A percentile compares a stretch with the other conserved stretches of the same genome.
phyloP scores from a whole-genome alignment of 2,888 invertebrate species.

The Timema podura region DNA sequence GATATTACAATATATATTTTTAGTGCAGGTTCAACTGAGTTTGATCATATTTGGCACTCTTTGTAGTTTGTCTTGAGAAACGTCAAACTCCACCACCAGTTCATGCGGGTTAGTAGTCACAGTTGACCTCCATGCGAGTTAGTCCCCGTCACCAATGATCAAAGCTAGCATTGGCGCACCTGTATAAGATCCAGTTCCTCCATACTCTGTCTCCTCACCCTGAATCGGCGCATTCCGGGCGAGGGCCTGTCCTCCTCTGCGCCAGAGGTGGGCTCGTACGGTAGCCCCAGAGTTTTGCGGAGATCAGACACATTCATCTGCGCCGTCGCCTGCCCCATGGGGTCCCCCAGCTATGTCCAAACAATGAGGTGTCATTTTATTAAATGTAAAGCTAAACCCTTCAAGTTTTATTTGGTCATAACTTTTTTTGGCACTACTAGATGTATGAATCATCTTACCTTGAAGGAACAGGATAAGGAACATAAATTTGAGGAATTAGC shows the following conservation, averaged over 20 bases:
- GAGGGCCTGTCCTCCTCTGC: slow-evolving; percentile 36
- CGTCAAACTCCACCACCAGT: too few relatives aligned
- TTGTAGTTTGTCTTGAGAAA: too few relatives aligned
- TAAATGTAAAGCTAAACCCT: too few relatives aligned
- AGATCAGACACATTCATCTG: slow-evolving; percentile 90
- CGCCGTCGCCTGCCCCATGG: slow-evolving; percentile 89
- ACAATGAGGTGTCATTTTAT: neutral
- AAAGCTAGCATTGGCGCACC: slow-evolving; percentile 17
- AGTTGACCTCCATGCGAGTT: neutral
- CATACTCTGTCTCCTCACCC: slow-evolving; percentile 89
- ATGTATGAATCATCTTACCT: too few relatives aligned
- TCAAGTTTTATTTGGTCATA: too few relatives aligned
- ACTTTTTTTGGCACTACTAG: too few relatives aligned
- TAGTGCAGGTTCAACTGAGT: too few relatives aligned
- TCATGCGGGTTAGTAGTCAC: too few relatives aligned
- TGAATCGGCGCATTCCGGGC: slow-evolving; percentile 44
- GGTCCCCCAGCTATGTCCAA: slow-evolving; percentile 67
- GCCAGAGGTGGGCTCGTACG: slow-evolving; percentile 46
- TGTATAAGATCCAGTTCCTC: slow-evolving; percentile 63
- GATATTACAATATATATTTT: too few relatives aligned
- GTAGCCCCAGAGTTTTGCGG: slow-evolving; percentile 74
- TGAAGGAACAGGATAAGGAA: too few relatives aligned
- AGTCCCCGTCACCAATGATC: neutral
- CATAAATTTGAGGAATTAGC: too few relatives aligned
- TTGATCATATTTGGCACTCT: too few relatives aligned